Evolutionary conservation across 1,140 invertebrate species (phyloP), one percentile per base, ranked within the genome.

Genomic region (Ylistrum balloti): DNA sequence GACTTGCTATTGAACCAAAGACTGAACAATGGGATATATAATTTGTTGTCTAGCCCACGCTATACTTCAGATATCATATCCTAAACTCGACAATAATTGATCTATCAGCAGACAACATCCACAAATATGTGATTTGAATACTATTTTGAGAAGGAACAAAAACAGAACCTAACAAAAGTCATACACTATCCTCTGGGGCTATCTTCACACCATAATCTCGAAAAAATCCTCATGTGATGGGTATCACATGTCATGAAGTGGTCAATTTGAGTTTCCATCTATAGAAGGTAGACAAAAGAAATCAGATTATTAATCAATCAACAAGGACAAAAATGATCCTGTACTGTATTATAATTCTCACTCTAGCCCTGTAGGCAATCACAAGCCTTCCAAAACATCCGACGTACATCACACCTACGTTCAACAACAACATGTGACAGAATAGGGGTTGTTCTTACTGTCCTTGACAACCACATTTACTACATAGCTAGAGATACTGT

Each of bases 241-340:
- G 11, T 28, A 28, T 74, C 56, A 74, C 56, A 74, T 74, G 56
- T 11, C 56, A 28, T 9, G n/a, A 74, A 28, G 56, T 74, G 56
- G 56, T 28, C 56, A 74, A 28, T 28, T 28, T 28, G 56, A 74
- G 56, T 74, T 74, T 28, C 22, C n/a, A 74, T 28, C 56, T 45
- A 45, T 45, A 45, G 41, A 45, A 45, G 41, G 41, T 17, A 45
- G 7, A 74, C 7, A 74, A n/a, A n/a, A 74, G 56, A 74, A 74
- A 74, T 74, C 56, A 5, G 56, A 28, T 74, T 74, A 74, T 74
- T 74, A 28, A 74, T 74, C 56, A 74, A 74, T 74, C 56, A 74
- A 11, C 3, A n/a, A 74, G 9, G 56, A 74, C 56, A 5, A 74
- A 74, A 74, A 74, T 74, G 3, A 28, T 28, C 41, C 22, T 74